Conservation (phyloP, 2,113 vertebrate species). For the Centropristis striata region DNA sequence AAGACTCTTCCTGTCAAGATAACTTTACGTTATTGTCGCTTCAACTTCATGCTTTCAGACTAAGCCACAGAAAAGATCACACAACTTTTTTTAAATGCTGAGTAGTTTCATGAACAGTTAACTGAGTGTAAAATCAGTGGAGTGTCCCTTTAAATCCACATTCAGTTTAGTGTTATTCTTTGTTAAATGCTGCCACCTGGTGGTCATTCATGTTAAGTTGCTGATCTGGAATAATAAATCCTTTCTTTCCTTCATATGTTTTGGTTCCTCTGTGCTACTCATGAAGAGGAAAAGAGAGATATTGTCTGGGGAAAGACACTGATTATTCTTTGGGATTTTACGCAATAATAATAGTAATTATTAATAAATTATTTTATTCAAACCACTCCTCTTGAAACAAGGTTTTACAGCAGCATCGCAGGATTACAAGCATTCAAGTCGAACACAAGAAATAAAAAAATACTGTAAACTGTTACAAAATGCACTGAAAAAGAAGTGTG, state of each 20-base stretch:
- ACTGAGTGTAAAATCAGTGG: neutral
- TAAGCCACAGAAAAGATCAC: too few species aligned
- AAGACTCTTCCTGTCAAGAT: too few species aligned
- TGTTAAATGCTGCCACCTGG: conserved; percentile 59
- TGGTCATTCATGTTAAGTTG: conserved; percentile 3
- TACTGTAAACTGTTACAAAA: too few species aligned
- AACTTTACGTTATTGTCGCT: too few species aligned
- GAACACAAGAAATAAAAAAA: too few species aligned
- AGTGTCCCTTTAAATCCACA: neutral
- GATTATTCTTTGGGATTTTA: too few species aligned
- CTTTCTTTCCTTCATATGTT: neutral
- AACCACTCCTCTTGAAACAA: neutral
- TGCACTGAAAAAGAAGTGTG: too few species aligned
- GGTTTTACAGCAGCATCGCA: too few species aligned
- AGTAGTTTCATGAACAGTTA: neutral
- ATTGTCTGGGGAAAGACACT: neutral
- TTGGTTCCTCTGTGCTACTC: neutral
- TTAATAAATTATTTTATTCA: neutral
- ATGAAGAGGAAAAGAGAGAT: neutral
- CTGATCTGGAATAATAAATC: neutral
- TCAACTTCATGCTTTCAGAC: too few species aligned
- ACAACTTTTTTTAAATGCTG: neutral
- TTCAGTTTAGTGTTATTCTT: neutral
- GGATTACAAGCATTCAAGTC: too few species aligned
- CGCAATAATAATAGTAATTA: neutral